Conservation (phyloP, 2,888 invertebrate genomes). For the Stenchaetothrips biformis region DNA sequence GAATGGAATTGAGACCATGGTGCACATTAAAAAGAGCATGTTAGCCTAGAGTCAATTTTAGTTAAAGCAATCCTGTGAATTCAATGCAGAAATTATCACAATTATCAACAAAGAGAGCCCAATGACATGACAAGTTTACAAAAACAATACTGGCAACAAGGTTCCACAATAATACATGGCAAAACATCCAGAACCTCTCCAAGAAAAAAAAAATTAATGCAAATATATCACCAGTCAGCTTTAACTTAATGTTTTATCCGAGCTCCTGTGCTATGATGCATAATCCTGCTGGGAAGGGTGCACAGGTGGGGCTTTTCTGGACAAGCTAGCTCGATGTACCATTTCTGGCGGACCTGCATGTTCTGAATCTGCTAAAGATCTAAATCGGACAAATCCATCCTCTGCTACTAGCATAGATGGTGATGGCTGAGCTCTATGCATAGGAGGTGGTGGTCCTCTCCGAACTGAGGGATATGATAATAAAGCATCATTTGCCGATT, state of each 20-base stretch:
- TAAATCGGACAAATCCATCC: conserved; percentile 81
- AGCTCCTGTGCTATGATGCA: conserved; percentile 19
- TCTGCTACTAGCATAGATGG: conserved; percentile 83
- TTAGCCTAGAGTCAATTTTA: background rate
- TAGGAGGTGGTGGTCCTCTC: conserved; percentile 25
- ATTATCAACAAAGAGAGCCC: background rate
- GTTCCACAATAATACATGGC: background rate
- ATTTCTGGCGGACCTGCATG: conserved; percentile 35
- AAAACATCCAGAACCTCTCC: background rate
- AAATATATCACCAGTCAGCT: conserved; percentile 5
- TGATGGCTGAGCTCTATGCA: conserved; percentile 38
- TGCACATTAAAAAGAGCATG: background rate
- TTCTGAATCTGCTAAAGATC: conserved; percentile 57
- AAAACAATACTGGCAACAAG: background rate
- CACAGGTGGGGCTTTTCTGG: conserved; percentile 4
- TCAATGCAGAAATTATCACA: background rate
- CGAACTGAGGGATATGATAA: conserved; percentile 28
- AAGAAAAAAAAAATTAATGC: background rate
- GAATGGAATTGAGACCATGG: background rate
- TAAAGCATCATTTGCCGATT: conserved; percentile 33
- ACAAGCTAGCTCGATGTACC: background rate
- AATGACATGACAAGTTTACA: background rate
- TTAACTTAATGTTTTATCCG: conserved; percentile 8
- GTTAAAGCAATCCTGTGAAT: background rate
- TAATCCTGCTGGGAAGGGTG: conserved; percentile 10